Conservation (phyloP, 2,797 vertebrate species). For the Mus minutoides region DNA sequence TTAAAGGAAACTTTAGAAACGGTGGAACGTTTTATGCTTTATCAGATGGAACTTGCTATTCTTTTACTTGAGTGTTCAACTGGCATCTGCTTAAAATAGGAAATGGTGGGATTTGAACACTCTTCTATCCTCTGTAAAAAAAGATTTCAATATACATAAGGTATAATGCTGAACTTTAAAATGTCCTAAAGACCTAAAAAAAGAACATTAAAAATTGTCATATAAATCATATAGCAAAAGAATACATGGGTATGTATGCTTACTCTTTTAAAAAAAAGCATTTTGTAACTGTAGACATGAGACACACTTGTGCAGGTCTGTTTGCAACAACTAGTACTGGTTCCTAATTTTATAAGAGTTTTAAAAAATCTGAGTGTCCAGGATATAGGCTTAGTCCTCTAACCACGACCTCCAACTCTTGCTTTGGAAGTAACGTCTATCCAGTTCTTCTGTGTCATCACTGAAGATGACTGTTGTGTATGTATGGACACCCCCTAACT, state of each 20-base stretch:
- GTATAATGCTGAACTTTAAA: background rate
- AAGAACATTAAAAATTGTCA: background rate
- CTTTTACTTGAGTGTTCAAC: background rate
- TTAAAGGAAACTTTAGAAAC: background rate
- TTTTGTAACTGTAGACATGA: background rate
- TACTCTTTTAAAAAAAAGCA: background rate
- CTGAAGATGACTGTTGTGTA: too few species aligned
- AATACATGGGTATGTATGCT: background rate
- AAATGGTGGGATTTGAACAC: background rate
- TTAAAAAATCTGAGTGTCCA: background rate
- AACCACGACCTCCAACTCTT: background rate
- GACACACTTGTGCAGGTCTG: background rate
- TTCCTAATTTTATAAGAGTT: background rate
- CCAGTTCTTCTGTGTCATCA: background rate
- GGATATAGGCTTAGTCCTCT: background rate
- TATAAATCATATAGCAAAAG: background rate
- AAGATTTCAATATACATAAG: background rate
- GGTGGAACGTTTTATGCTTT: background rate
- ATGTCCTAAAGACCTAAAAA: background rate
- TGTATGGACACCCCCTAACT: background rate
- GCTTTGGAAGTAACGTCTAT: background rate
- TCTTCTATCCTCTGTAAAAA: background rate
- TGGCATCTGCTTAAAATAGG: background rate
- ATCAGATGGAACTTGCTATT: background rate
- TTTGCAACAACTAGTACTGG: background rate